phyloP scores from a whole-genome alignment of 2,113 vertebrate genomes.

The Spea multiplicata region DNA sequence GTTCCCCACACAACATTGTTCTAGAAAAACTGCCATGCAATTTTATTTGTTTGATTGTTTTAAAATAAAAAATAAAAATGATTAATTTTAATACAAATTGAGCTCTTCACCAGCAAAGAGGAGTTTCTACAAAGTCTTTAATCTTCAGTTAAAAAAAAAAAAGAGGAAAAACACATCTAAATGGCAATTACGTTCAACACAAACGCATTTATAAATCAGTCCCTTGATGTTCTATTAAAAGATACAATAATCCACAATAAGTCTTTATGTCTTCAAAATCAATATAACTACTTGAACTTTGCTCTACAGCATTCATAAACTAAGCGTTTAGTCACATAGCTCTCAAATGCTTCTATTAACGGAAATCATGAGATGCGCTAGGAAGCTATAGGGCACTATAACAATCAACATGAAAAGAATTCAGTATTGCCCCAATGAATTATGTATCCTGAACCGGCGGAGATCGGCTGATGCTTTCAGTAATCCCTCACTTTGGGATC shows the following conservation, averaged over 20 bases:
- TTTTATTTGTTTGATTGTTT: too few relatives aligned
- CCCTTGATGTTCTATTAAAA: constrained; percentile 40
- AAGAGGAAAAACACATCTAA: too few relatives aligned
- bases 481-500: constrained; percentile 30
- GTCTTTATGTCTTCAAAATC: constrained; percentile 38
- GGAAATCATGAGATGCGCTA: not conserved
- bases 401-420: not conserved
- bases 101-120: too few relatives aligned
- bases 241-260: constrained; percentile 28
- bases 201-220: constrained; percentile 4
- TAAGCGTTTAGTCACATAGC: constrained; percentile 30
- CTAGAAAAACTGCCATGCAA: too few relatives aligned
- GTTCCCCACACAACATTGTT: too few relatives aligned
- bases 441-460: not conserved
- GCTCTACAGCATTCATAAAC: constrained; percentile 23
- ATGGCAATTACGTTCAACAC: not conserved
- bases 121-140: too few relatives aligned
- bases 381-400: constrained; percentile 13
- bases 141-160: too few relatives aligned
- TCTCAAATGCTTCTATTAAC: constrained; percentile 29
- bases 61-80: too few relatives aligned
- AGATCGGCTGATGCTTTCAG: constrained; percentile 1
- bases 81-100: too few relatives aligned
- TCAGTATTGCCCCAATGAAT: not conserved
- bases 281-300: constrained; percentile 43